Evolutionary conservation across 2,797 vertebrate genomes (phyloP), one percentile per base, ranked within the genome.

Genomic region (Alfaro cultratus): DNA sequence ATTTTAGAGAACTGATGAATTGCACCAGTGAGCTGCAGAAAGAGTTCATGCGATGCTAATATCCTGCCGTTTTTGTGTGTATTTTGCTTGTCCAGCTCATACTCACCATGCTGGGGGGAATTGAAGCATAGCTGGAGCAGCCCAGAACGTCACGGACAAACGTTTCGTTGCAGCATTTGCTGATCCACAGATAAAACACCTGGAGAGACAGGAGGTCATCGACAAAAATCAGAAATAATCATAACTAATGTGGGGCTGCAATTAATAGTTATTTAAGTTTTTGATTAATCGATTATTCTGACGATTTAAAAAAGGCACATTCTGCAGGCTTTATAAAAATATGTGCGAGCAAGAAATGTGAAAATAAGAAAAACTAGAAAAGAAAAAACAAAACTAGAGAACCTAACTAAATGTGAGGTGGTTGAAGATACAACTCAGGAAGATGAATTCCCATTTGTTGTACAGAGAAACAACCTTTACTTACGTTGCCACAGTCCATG

Each of bases 151-250:
- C 97, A 80, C 95, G 94, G 88, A 99, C 96, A 91, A 99, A 99
- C 86, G 88, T 93, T 82, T 93, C 96, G 36, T 92, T 95, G 93
- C 98, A 99, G 93, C 92, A 91, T 92, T 96, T 98, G 39, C 98
- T 97, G 86, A 99, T 93, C 98, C 98, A 99, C 88, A 99, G 91
- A 84, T 98, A 99, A 88, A 99, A 96, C 78, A 95, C 89, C 99
- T 99, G 92, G 1, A 78, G 36, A n/a, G 43, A 51, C 18, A 36
- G 1, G 29, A 26, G 18, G 31, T 39, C 9, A 41, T 16, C 3
- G 12, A 51, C 10, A 29, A 18, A 29, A 36, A 41, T 68, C 36
- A 26, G 21, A 68, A 39, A 0, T 39, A 23, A 67, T 39, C 26
- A 55, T 55, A 55, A 12, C 53, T 53, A 53, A 23, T 53, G 47